Conservation (phyloP, 2,797 vertebrate species). For the Mus spretus region DNA sequence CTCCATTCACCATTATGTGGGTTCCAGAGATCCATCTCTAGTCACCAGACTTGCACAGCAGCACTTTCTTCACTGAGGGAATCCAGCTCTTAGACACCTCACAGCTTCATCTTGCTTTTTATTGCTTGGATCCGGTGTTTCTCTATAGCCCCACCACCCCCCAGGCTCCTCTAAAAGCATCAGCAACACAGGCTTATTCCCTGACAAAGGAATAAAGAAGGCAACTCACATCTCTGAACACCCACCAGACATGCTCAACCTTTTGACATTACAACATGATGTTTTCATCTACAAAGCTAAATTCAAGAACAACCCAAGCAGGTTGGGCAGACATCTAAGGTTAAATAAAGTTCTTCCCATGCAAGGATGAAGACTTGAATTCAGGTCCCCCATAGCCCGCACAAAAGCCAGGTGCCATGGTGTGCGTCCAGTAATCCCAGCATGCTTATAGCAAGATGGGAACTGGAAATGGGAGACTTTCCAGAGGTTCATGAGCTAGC, state of each 20-base stretch:
- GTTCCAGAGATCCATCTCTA: not conserved
- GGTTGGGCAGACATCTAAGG: not conserved
- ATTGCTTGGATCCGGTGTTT: not conserved
- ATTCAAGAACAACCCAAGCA: not conserved
- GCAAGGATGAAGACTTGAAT: not conserved
- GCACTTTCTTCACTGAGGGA: not conserved
- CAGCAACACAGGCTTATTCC: not conserved
- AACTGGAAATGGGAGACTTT: not conserved
- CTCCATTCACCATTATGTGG: not conserved
- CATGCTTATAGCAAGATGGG: not conserved
- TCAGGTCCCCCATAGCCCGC: not conserved
- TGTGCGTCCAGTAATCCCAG: not conserved
- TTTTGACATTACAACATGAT: not conserved
- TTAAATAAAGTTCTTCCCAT: not conserved
- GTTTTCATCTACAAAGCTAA: not conserved
- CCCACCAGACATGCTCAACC: not conserved
- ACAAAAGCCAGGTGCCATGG: not conserved
- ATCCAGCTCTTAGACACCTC: too few relatives aligned
- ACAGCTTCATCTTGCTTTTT: not conserved
- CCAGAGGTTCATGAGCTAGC: not conserved
- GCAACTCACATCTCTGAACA: not conserved
- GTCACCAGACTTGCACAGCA: not conserved
- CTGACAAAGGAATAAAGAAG: not conserved
- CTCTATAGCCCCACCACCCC: not conserved
- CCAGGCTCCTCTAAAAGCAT: not conserved